Evolutionary conservation across 2,888 invertebrate species (phyloP), one percentile per base, ranked within the genome.

Genomic region (Apamea crenata): DNA sequence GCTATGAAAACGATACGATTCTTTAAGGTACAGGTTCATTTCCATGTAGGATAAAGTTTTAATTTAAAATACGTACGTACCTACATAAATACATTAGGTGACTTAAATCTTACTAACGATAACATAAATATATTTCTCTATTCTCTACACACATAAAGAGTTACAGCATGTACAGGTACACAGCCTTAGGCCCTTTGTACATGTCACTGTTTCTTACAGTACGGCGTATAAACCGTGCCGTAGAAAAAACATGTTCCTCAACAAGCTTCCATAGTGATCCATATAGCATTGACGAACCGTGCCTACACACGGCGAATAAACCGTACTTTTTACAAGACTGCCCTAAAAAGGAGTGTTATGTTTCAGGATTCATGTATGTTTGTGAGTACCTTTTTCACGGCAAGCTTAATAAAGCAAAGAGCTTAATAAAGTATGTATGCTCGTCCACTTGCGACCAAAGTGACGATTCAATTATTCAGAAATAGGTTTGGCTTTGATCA

Each of bases 401-500:
- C 47, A 47, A 47, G 47, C 47, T n/a, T n/a, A n/a, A n/a, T n/a
- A 47, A 47, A 47, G 47, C 21, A 53, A 21, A 53, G 21, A 53
- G 53, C 21, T 53, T 53, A 53, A 53, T 21, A 59, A 69, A 69
- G 4, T 70, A 16, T 47, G 25, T 56, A 36, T 65, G 25, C 16
- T 0, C 18, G 8, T 29, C 40, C 56, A 59, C 69, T 84, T 72
- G 18, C 47, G 36, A 25, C 50, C 14, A 73, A 73, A 73, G 53
- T 80, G 44, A 18, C 14, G 12, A 53, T 63, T 85, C 2, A 59
- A 53, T 80, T 80, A 84, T 61, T 80, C 72, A 80, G 29, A 65
- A 69, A 59, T n/a, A 32, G 32, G 1, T 61, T 44, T 25, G 2
- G 18, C 53, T 80, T 77, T 83, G 18, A 68, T 83, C 67, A 77